Base-by-base conservation (phyloP, 1,140 invertebrate genomes). In the Aphelinus atriplicis region DNA sequence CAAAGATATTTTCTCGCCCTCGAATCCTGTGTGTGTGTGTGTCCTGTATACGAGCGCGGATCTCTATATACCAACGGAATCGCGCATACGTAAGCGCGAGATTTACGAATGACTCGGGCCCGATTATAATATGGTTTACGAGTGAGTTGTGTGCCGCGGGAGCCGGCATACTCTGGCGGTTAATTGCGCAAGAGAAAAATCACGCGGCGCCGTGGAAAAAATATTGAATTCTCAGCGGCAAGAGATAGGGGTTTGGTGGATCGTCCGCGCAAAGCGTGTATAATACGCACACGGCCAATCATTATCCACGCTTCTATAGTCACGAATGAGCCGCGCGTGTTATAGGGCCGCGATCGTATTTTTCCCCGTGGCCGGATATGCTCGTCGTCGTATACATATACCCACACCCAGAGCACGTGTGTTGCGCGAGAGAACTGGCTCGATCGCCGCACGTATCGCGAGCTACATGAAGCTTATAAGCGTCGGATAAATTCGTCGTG, bases 221-320 rank as follows among this genome's bases (percentile, higher is more conserved):
- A 48, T 46, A 68, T 68, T 55, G 68, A 74, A 74, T 63, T 74
- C 50, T 47, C 57, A 26, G 26, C 46, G 1, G 46, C 43, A 42
- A 57, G 66, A 51, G 55, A 26, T 26, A 26, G 26, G 26, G 26
- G 26, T 26, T 26, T 26, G 26, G 26, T 26, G 26, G 26, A 26
- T 26, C 26, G 26, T 26, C 26, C 26, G 26, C 26, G 26, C 26
- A 26, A 26, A 26, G 26, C 51, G 9, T 53, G 51, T 53, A 53
- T 53, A 53, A 73, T 3, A 53, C 47, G 55, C 57, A 2, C 47
- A 57, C 10, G 68, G 65, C 75, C 75, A 68, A 76, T 76, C 57
- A 76, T 76, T 76, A 76, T 76, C 69, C 69, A 76, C 75, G 75
- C 55, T 72, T 57, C 60, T 63, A 56, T 68, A 51, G 64, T 72